phyloP scores from a whole-genome alignment of 1,140 invertebrate genomes.

The Palaemon carinicauda region DNA sequence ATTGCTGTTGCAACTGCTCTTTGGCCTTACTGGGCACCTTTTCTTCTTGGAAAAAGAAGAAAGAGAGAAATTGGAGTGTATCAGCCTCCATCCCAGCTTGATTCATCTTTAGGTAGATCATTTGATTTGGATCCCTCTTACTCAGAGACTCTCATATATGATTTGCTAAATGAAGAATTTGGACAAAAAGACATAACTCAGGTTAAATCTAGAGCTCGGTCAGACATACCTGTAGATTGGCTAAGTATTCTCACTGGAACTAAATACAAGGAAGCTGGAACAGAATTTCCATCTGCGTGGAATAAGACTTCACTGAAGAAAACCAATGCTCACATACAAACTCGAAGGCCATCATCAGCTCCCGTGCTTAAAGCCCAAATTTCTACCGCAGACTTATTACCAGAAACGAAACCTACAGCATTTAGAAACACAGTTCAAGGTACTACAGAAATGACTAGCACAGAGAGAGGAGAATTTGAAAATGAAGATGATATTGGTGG shows the following conservation, averaged over 20 bases:
- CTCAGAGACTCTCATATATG: too few species aligned
- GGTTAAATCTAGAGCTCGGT: not conserved
- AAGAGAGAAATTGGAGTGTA: not conserved
- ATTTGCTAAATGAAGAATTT: too few species aligned
- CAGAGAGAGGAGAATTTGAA: too few species aligned
- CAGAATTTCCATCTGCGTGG: slow-evolving; percentile 35
- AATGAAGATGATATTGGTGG: not conserved
- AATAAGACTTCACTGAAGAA: not conserved
- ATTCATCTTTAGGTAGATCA: not conserved
- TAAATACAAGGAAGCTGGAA: slow-evolving; percentile 40
- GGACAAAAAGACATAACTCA: not conserved
- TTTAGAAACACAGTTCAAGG: too few species aligned
- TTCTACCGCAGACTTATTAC: too few species aligned
- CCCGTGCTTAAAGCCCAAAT: too few species aligned
- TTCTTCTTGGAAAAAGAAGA: slow-evolving; percentile 44
- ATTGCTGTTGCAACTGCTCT: slow-evolving; percentile 54
- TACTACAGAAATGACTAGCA: too few species aligned
- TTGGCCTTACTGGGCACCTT: slow-evolving; percentile 57
- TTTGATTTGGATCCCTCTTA: too few species aligned
- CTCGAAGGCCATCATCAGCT: not conserved
- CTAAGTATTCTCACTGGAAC: slow-evolving; percentile 52
- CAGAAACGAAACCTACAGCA: too few species aligned
- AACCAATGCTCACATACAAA: not conserved
- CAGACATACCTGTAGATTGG: slow-evolving; percentile 38
- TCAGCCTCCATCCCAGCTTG: not conserved